Evolutionary conservation across 2,113 vertebrate species (phyloP).

Genomic region (Pyrgilauda ruficollis): DNA sequence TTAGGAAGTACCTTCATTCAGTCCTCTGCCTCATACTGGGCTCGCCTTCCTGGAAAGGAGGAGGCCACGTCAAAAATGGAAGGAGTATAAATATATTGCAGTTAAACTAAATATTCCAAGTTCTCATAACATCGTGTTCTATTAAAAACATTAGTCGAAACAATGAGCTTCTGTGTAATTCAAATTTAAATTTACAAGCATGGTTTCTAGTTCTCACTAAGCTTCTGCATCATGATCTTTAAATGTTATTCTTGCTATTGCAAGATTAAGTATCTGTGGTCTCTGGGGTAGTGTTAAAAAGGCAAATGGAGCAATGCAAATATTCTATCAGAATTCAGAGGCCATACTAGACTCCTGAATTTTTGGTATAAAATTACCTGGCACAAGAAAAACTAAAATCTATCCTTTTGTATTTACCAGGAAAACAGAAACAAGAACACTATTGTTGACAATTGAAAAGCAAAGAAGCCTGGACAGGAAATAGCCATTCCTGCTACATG

Average conservation of each 20-base stretch:
- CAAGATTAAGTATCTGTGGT: not conserved
- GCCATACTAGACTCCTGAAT: not conserved
- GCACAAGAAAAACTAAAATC: not conserved
- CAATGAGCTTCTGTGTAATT: not conserved
- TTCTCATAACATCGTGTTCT: not conserved
- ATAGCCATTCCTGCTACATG: not conserved
- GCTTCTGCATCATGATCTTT: not conserved
- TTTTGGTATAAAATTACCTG: not conserved
- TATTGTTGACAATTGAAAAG: not conserved
- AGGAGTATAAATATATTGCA: not conserved
- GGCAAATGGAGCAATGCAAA: not conserved
- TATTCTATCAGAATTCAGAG: not conserved
- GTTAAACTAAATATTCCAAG: not conserved
- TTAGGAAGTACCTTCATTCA: not conserved
- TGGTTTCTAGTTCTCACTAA: not conserved
- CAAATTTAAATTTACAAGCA: not conserved
- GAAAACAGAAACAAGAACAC: not conserved
- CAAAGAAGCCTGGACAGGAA: not conserved
- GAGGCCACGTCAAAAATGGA: not conserved
- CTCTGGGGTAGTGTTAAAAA: not conserved
- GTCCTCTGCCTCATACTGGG: not conserved
- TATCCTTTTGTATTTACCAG: not conserved
- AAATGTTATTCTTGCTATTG: not conserved
- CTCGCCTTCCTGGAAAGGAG: not conserved
- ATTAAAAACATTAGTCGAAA: not conserved